Evolutionary conservation across 2,113 vertebrate genomes (phyloP), one percentile per base, ranked within the genome.

Genomic region (Sylvilagus bachmani): DNA sequence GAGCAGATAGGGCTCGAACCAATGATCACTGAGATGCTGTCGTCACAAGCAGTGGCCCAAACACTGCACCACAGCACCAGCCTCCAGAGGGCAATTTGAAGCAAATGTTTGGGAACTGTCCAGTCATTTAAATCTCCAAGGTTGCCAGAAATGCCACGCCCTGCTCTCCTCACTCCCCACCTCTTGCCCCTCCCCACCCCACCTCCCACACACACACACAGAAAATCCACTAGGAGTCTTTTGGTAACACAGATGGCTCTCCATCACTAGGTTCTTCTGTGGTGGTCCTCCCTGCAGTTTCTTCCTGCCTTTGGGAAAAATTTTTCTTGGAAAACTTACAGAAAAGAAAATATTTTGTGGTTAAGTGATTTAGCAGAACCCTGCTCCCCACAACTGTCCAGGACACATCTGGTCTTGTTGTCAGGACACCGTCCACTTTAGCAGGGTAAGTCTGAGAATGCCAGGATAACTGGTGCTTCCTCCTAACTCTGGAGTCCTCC

Each of bases 341-440:
- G 62, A 64, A 77, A 93, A 85, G 61, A 92, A 93, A 83, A 84
- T 22, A 36, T 1, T 49, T 33, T 49, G n/a, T 84, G 53, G 31
- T 75, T 38, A 88, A 85, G 29, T 67, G 29, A 69, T 17, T 80
- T 70, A 51, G 51, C 19, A 31, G 3, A 49, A 82, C 8, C 62
- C 62, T 67, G 13, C 61, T 31, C 25, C 31, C n/a, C 11, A 10
- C 5, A 14, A 36, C 64, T 62, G 5, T 16, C 4, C 25, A 53
- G 25, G 5, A 29, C 16, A 51, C n/a, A n/a, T 5, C 29, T 87
- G 53, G 64, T 36, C 22, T 31, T 81, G 19, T 73, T 21, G 3
- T 33, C 22, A 33, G 66, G 17, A 79, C 29, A 83, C 29, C 25
- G 3, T 27, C 11, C 38, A 22, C 80, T 81, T 17, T n/a, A 24